Conservation (phyloP, 2,797 vertebrate species). For the Gymnocypris eckloni region DNA sequence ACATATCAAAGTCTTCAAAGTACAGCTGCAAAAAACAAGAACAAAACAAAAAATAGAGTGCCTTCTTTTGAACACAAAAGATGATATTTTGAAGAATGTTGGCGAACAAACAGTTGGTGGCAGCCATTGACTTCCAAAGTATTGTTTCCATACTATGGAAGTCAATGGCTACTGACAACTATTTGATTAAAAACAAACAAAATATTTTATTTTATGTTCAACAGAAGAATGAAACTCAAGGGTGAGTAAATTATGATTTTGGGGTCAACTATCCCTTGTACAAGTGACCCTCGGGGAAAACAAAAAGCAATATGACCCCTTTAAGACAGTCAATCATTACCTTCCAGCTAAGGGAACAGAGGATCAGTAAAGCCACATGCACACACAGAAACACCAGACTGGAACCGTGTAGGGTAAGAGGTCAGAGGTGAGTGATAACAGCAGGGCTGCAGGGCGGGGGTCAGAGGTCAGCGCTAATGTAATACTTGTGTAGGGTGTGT, state of each 20-base stretch:
- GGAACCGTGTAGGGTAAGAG: conserved; percentile 58
- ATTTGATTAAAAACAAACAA: background rate
- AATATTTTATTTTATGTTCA: background rate
- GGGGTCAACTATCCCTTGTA: background rate
- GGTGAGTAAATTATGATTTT: background rate
- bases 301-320: background rate
- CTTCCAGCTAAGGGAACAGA: background rate
- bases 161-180: background rate
- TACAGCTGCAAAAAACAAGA: too few relatives aligned
- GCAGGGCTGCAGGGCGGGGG: conserved; percentile 64
- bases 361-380: conserved; percentile 35
- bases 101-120: background rate
- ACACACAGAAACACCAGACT: conserved; percentile 24
- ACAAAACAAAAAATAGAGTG: too few relatives aligned
- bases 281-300: background rate
- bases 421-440: conserved; percentile 32
- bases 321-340: background rate
- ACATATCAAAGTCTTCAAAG: too few relatives aligned
- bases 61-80: too few relatives aligned
- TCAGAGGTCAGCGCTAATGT: conserved; percentile 62
- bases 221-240: background rate
- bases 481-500: conserved; percentile 79
- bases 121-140: background rate
- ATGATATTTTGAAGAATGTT: background rate
- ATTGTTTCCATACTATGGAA: background rate